These are phyloP conservation scores for Indicator indicator DNA, from an alignment of 2,113 vertebrate species.

Conservation along the genomic window DNA sequence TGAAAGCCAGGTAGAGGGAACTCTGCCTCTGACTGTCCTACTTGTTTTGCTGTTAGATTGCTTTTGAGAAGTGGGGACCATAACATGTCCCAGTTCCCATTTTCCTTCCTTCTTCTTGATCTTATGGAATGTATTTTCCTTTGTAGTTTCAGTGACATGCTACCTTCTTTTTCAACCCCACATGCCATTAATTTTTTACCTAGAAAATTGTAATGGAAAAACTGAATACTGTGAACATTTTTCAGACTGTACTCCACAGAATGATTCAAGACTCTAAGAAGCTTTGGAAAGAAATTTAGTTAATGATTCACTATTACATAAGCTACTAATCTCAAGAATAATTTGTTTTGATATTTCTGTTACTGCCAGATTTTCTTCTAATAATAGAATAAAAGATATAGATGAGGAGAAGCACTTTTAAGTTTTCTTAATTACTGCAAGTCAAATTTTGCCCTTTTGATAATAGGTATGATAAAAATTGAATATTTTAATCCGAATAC, in stretches of 20 bases:
- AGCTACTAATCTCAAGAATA: constrained; percentile 10
- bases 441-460: constrained; percentile 13
- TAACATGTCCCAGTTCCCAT: not conserved
- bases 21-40: not conserved
- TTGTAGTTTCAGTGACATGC: not conserved
- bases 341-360: constrained; percentile 38
- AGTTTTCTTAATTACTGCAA: constrained; percentile 14
- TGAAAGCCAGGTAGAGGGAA: not conserved
- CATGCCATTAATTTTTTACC: not conserved
- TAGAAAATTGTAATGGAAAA: not conserved
- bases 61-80: not conserved
- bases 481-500: not conserved
- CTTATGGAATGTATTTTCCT: not conserved
- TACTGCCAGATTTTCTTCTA: not conserved
- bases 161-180: not conserved
- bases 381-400: constrained; percentile 1
- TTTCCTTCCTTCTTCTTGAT: not conserved
- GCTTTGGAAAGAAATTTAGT: not conserved
- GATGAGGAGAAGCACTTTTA: not conserved
- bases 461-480: not conserved
- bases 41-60: not conserved
- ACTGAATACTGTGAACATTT: not conserved
- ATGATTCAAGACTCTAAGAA: not conserved
- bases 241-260: not conserved
- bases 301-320: constrained; percentile 12